Base-by-base conservation (phyloP, 1,140 invertebrate genomes). In the Drosophila ogumai region DNA sequence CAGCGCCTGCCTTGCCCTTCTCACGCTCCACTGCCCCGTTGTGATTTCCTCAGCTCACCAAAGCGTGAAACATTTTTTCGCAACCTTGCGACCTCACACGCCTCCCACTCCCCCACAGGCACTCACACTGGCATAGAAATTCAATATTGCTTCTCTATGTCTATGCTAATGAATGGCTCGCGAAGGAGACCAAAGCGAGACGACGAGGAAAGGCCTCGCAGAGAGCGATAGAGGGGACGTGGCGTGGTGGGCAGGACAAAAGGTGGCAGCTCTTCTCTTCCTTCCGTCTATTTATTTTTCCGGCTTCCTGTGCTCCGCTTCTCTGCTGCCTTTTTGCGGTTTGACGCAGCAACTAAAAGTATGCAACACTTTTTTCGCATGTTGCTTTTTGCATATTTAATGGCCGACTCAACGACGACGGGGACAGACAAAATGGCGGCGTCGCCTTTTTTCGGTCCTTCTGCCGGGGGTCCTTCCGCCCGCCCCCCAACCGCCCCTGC, bases 301-400 rank as follows among this genome's bases (percentile, higher is more conserved):
- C 82, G 82, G 82, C 76, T 84, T 88, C 85, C 82, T 85, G 79
- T 82, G 50, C 61, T 60, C 25, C 57, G 47, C 61, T 78, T 22
- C 58, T 71, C 58, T 66, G 60, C 63, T 86, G 84, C 82, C 82
- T 90, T 88, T 88, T 81, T 88, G 84, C 81, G 84, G 84, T 88
- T 84, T 84, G 81, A 78, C 80, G 81, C 85, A 87, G 85, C 84
- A 75, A 84, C 84, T 88, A 75, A 90, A 88, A 88, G 84, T 88
- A 88, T 88, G 84, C 85, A 88, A 88, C 81, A 88, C 80, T 88
- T 88, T 86, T 84, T 86, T 86, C 82, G 82, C 82, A 87, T 86
- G 81, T 86, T 86, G 78, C 81, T 86, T 82, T 87, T 87, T 88
- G 84, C 84, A 87, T 88, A 87, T 87, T 87, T 87, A 86, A 86